These are phyloP conservation scores for Shargacucullia verbasci DNA, from an alignment of 2,888 invertebrate species.

Conservation along the genomic window DNA sequence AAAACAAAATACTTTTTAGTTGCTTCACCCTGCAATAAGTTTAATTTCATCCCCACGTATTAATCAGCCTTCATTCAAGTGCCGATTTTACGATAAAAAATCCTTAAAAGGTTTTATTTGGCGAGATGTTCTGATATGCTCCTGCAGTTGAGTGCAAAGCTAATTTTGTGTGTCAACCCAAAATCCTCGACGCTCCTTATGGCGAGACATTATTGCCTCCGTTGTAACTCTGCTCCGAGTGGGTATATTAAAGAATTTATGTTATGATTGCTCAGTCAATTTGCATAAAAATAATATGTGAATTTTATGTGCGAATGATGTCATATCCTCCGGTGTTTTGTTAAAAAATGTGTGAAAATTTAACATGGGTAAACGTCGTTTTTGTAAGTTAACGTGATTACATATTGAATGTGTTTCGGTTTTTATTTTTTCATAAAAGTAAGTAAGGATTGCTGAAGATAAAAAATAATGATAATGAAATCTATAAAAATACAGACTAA, in stretches of 20 bases:
- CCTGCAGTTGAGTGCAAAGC: conserved; percentile 56
- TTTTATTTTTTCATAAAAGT: conserved; percentile 34
- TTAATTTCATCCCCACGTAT: conserved; percentile 9
- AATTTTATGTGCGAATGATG: conserved; percentile 79
- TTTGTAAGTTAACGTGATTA: conserved; percentile 55
- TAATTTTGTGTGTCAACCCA: conserved; percentile 61
- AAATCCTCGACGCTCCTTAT: conserved; percentile 45
- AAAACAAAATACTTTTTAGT: not conserved
- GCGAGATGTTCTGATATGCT: conserved; percentile 52
- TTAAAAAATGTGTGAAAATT: conserved; percentile 71
- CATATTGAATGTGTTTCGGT: conserved; percentile 52
- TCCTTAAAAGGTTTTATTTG: conserved; percentile 35
- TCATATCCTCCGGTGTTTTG: conserved; percentile 72
- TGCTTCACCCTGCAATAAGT: conserved; percentile 8
- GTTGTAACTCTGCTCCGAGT: conserved; percentile 64
- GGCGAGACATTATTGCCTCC: conserved; percentile 63
- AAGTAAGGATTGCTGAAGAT: conserved; percentile 25
- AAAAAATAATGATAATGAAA: conserved; percentile 15
- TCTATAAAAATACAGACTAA: not conserved
- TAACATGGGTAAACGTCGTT: conserved; percentile 55
- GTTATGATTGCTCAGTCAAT: conserved; percentile 82
- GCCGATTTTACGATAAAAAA: conserved; percentile 36
- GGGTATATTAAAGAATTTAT: conserved; percentile 76
- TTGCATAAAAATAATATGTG: conserved; percentile 81
- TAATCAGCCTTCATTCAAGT: conserved; percentile 40